Evolutionary conservation across 2,113 vertebrate species (phyloP).

Genomic region (Ameiurus melas): DNA sequence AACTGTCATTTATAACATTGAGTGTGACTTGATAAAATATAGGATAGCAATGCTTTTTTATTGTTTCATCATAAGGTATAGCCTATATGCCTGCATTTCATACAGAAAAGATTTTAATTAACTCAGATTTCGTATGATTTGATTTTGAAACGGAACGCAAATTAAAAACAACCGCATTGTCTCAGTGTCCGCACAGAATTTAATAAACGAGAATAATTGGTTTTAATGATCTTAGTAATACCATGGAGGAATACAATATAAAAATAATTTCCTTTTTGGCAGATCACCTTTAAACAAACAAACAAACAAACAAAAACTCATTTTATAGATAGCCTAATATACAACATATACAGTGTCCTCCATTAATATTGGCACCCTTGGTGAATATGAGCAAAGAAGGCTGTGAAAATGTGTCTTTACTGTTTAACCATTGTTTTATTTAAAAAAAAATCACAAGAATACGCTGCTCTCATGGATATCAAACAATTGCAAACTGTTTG

Average conservation of each 20-base stretch:
- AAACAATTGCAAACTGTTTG: no score
- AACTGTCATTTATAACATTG: background rate
- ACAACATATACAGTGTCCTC: no score
- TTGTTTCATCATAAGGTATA: background rate
- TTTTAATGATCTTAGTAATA: background rate
- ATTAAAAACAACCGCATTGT: background rate
- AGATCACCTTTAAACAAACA: background rate
- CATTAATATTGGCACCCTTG: no score
- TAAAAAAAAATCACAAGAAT: no score
- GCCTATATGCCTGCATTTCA: background rate
- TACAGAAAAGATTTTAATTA: background rate
- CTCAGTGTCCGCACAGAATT: background rate
- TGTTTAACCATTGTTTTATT: no score
- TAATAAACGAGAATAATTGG: background rate
- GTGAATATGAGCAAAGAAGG: no score
- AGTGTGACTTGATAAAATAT: background rate
- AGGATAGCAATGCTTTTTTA: background rate
- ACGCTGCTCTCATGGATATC: no score
- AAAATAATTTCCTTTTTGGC: background rate
- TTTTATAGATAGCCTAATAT: no score
- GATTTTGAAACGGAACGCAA: background rate
- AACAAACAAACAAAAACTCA: background rate
- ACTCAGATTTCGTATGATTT: background rate
- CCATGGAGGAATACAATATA: background rate
- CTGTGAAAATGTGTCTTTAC: no score